phyloP scores from a whole-genome alignment of 2,888 invertebrate species.

The Pelosia muscerda region DNA sequence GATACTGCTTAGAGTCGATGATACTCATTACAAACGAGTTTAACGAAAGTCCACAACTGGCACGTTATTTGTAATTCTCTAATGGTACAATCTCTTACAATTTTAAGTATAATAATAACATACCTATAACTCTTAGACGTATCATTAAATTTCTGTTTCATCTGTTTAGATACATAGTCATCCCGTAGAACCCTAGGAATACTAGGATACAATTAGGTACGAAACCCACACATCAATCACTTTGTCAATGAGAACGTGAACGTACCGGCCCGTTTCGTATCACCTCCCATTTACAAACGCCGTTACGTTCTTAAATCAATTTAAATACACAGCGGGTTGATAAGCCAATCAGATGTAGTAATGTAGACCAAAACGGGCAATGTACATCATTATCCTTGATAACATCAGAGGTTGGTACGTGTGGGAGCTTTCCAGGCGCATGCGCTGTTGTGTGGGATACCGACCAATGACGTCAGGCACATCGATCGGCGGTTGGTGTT shows the following conservation, averaged over 20 bases:
- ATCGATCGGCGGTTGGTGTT: conserved; percentile 68
- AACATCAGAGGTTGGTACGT: conserved; percentile 32
- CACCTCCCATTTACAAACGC: conserved; percentile 32
- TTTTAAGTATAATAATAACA: background rate
- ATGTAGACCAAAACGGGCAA: conserved; percentile 31
- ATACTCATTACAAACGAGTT: background rate
- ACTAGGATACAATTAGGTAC: conserved; percentile 21
- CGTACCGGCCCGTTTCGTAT: conserved; percentile 53
- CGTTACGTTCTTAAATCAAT: conserved; percentile 7
- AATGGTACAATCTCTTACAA: background rate
- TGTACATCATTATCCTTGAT: conserved; percentile 43
- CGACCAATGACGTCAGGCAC: conserved; percentile 78
- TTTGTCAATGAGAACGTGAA: conserved; percentile 74
- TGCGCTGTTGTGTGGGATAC: conserved; percentile 54
- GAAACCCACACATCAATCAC: conserved; percentile 69
- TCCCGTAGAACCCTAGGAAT: background rate
- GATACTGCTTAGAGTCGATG: too few relatives aligned
- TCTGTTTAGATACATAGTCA: background rate
- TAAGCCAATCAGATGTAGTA: background rate
- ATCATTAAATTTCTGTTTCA: too few relatives aligned
- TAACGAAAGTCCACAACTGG: background rate
- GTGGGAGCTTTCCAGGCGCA: conserved; percentile 54
- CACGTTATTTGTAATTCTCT: background rate
- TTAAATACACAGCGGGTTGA: conserved; percentile 30
- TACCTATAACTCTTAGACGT: background rate